A percentile compares a stretch with the other conserved stretches of the same genome.
phyloP scores from a whole-genome alignment of 2,113 vertebrate genomes.

The Ascaphus truei region DNA sequence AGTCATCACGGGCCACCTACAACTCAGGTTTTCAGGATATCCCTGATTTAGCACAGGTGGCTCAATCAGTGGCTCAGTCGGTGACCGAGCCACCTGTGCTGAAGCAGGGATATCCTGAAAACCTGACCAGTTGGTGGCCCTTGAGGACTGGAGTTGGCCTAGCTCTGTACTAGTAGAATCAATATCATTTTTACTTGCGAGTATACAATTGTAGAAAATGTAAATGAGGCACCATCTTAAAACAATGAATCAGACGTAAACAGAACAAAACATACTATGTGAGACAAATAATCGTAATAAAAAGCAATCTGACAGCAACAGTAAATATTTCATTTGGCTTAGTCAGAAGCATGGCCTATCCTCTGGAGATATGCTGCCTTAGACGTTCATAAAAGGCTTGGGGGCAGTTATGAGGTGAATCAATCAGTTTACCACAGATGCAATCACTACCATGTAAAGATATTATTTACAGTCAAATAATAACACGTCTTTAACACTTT shows the following conservation, averaged over 20 bases:
- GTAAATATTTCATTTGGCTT: not conserved
- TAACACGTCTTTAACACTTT: too few relatives aligned
- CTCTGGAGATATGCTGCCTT: not conserved
- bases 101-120: too few relatives aligned
- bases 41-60: too few relatives aligned
- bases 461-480: too few relatives aligned
- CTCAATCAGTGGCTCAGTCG: too few relatives aligned
- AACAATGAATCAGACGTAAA: not conserved
- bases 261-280: not conserved
- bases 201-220: not conserved
- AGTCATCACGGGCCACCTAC: too few relatives aligned
- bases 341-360: not conserved
- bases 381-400: not conserved
- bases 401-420: not conserved
- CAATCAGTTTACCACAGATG: not conserved
- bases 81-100: too few relatives aligned
- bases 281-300: not conserved
- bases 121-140: too few relatives aligned
- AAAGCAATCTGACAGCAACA: not conserved
- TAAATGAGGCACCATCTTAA: not conserved
- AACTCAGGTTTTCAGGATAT: too few relatives aligned
- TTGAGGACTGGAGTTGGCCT: too few relatives aligned
- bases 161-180: too few relatives aligned
- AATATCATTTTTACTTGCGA: not conserved
- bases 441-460: too few relatives aligned